phyloP scores from a whole-genome alignment of 1,140 invertebrate genomes.

The Penaeus vannamei region DNA sequence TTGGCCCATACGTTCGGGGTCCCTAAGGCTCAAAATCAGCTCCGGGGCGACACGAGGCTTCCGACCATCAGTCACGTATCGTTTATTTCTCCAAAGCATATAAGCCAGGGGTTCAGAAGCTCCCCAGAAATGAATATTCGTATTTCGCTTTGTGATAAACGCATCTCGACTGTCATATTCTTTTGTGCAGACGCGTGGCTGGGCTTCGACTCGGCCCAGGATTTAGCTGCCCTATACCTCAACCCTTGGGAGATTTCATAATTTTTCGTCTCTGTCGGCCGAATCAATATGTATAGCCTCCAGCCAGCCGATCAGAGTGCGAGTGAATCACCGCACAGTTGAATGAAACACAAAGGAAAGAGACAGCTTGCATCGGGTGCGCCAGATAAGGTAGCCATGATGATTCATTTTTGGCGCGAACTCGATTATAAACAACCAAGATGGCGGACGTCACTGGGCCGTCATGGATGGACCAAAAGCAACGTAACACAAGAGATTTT shows the following conservation, averaged over 20 bases:
- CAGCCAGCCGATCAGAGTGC: slow-evolving; percentile 46
- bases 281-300: slow-evolving; percentile 64
- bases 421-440: slow-evolving; percentile 66
- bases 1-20: slow-evolving; percentile 21
- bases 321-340: slow-evolving; percentile 58
- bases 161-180: slow-evolving; percentile 67
- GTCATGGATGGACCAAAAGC: slow-evolving; percentile 33
- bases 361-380: slow-evolving; percentile 58
- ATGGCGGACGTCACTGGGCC: slow-evolving; percentile 54
- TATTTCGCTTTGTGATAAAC: slow-evolving; percentile 68
- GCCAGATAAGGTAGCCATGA: slow-evolving; percentile 62
- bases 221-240: slow-evolving; percentile 61
- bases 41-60: slow-evolving; percentile 44
- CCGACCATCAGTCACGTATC: slow-evolving; percentile 66
- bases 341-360: slow-evolving; percentile 65
- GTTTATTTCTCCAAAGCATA: slow-evolving; percentile 68
- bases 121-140: slow-evolving; percentile 67
- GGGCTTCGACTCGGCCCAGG: slow-evolving; percentile 61
- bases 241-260: slow-evolving; percentile 57
- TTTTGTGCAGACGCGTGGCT: slow-evolving; percentile 67
- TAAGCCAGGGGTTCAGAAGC: slow-evolving; percentile 67
- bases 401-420: slow-evolving; percentile 66
- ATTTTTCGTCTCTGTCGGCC: slow-evolving; percentile 51
- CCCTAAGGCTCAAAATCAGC: slow-evolving; percentile 56
- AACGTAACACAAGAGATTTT: background rate